Percentiles rank a stretch among this genome's conserved stretches.
phyloP scores from a whole-genome alignment of 2,888 invertebrate species.

The Himalopsyche kuldschensis region DNA sequence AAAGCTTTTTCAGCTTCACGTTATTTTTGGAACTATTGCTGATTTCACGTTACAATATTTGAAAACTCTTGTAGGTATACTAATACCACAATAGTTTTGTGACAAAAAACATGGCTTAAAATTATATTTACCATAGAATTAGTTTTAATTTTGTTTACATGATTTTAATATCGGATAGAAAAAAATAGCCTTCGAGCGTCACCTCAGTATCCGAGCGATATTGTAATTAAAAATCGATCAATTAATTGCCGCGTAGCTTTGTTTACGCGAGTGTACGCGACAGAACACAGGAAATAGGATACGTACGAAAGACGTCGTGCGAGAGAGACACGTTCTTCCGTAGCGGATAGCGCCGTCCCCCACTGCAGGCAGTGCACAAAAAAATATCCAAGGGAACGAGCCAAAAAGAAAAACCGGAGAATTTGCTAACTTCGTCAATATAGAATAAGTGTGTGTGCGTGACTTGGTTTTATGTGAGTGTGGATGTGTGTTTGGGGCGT shows the following conservation, averaged over 20 bases:
- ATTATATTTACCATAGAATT: background rate
- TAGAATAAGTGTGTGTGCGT: slow-evolving; percentile 10
- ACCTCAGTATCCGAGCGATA: background rate
- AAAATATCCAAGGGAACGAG: slow-evolving; percentile 16
- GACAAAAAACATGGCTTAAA: too few species aligned
- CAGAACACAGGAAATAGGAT: slow-evolving; percentile 19
- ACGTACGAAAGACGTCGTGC: slow-evolving; percentile 6
- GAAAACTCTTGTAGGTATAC: too few species aligned
- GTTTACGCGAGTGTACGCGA: background rate
- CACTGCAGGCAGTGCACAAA: slow-evolving; percentile 6
- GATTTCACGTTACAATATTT: too few species aligned
- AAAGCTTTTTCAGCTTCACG: too few species aligned
- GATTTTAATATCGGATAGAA: background rate
- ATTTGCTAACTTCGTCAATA: slow-evolving; percentile 30
- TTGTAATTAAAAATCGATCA: slow-evolving; percentile 2
- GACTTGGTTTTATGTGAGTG: background rate
- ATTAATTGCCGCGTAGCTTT: slow-evolving; percentile 4
- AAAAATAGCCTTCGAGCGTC: background rate
- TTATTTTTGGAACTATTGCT: too few species aligned
- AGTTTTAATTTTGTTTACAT: background rate
- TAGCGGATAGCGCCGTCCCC: background rate
- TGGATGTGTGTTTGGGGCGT: background rate
- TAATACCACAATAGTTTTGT: too few species aligned
- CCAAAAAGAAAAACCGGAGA: slow-evolving; percentile 26
- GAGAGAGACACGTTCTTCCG: background rate